These are phyloP conservation scores for Tineola bisselliella DNA, from an alignment of 2,888 invertebrate genomes.

Conservation along the genomic window DNA sequence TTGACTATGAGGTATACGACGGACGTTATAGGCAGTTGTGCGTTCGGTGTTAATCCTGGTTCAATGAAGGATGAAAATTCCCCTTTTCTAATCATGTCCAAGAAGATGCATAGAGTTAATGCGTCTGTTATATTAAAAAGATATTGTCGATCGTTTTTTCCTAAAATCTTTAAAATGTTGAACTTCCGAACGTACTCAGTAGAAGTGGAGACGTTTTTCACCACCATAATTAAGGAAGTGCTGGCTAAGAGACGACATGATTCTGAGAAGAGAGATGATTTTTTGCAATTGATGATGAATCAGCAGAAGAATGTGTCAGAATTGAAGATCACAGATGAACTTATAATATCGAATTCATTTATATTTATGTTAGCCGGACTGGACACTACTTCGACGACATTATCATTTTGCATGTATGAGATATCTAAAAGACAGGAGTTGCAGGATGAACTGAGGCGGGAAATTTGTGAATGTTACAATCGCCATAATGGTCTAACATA, in stretches of 20 bases:
- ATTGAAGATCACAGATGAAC: conserved; percentile 52
- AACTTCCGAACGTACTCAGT: conserved; percentile 51
- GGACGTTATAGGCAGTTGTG: conserved; percentile 58
- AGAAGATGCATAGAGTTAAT: conserved; percentile 53
- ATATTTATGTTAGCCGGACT: conserved; percentile 62
- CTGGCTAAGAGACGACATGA: conserved; percentile 41
- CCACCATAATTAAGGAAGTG: conserved; percentile 48
- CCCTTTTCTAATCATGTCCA: conserved; percentile 54
- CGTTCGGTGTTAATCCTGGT: conserved; percentile 54
- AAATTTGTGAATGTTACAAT: conserved; percentile 41
- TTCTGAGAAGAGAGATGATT: conserved; percentile 44
- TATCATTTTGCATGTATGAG: conserved; percentile 56
- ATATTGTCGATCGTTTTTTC: conserved; percentile 53
- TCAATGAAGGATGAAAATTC: conserved; percentile 46
- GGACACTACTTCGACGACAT: conserved; percentile 52
- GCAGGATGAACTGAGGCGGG: conserved; percentile 41
- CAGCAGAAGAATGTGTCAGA: conserved; percentile 43
- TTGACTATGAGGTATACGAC: conserved; percentile 53
- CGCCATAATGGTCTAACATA: conserved; percentile 42
- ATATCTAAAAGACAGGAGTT: conserved; percentile 46
- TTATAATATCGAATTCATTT: conserved; percentile 61
- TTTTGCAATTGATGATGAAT: conserved; percentile 58
- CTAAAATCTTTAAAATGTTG: conserved; percentile 48
- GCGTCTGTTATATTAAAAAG: conserved; percentile 45
- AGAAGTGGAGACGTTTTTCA: conserved; percentile 52